phyloP scores from a whole-genome alignment of 2,113 vertebrate species.

The Laticauda laticaudata region DNA sequence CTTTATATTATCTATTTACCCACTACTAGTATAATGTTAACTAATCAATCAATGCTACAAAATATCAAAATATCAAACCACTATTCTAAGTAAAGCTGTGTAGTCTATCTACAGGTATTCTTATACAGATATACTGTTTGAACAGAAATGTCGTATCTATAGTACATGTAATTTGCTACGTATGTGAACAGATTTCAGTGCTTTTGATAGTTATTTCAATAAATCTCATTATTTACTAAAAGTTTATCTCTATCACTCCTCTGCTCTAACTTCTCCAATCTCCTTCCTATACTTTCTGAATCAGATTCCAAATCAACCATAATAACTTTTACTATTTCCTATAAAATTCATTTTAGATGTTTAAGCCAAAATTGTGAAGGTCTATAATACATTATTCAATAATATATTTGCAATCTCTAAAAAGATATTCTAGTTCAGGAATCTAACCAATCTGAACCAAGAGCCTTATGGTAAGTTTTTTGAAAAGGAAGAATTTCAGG shows the following conservation, averaged over 20 bases:
- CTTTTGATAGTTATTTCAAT: neutral
- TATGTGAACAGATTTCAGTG: neutral
- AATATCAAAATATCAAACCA: neutral
- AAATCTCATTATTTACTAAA: constrained; percentile 2
- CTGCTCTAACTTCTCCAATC: constrained; percentile 9
- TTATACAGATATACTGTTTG: neutral
- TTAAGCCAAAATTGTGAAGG: neutral
- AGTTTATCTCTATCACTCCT: neutral
- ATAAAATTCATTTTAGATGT: neutral
- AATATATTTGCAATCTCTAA: neutral
- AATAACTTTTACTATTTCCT: neutral
- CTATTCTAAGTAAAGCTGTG: neutral
- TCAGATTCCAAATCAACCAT: neutral
- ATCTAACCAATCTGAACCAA: neutral
- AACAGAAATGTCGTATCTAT: neutral
- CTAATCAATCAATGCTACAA: neutral
- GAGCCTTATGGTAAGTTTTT: neutral
- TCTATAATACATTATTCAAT: neutral
- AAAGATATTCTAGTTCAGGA: neutral
- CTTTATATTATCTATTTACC: neutral
- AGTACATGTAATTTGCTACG: neutral
- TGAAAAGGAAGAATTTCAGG: neutral
- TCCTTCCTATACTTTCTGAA: neutral
- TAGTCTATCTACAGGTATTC: neutral
- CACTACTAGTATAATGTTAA: neutral